Evolutionary conservation across 2,888 invertebrate genomes (phyloP), one percentile per base, ranked within the genome.

Genomic region (Hylaea fasciaria): DNA sequence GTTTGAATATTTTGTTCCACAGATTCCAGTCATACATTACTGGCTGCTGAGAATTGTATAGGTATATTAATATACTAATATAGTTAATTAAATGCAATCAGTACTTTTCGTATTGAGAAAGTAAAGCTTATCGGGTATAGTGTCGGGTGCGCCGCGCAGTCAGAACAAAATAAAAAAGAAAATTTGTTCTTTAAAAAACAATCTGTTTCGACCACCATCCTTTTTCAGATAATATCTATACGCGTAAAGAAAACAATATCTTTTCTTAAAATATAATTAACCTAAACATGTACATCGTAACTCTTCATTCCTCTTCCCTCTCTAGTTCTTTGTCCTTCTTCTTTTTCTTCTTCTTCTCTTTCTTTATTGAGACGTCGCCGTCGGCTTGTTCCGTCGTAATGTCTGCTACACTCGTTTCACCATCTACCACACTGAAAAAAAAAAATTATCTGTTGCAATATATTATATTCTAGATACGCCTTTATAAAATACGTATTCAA

Each of bases 331-430:
- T 94, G 77, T 95, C 94, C 84, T 95, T 96, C 91, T 96, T 96
- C 88, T 95, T 95, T 89, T 96, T 96, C 83, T 96, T 96, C 81
- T 96, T 96, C 84, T 96, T 96, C 67, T 96, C 94, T 78, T 95
- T 94, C 70, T 94, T 94, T 10, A 84, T 79, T 66, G 87, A 83
- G 4, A 86, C 85, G 48, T 87, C 88, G 5, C 82, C 86, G 32
- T 82, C 85, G 0, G 69, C 66, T 10, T 78, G 86, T 62, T 93
- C 87, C 37, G 84, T 78, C 5, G 83, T 76, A 0, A 83, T 75
- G 3, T 86, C 87, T 16, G 82, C 83, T 77, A 82, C 82, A 10
- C 88, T 85, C 0, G 85, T 77, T 4, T 86, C 83, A 0, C 82
- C 87, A 1, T 82, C 87, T 14, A 83, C 89, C 13, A 80, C 83